Conservation (phyloP, 2,888 invertebrate genomes). For the Tenodera sinensis region DNA sequence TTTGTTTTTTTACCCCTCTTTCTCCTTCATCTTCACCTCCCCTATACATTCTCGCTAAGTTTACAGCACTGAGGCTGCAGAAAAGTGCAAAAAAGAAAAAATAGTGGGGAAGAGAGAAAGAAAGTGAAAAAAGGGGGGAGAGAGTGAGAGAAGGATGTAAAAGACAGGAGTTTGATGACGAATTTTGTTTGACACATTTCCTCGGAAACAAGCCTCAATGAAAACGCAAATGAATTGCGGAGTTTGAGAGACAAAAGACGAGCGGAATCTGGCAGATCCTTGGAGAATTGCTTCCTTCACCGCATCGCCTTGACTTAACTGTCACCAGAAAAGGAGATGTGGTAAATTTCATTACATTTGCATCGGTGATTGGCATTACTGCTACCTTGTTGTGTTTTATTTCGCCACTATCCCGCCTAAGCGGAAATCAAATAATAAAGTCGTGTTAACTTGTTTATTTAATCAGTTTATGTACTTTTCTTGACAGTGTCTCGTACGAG, state of each 20-base stretch:
- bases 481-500: background rate
- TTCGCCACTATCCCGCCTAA: background rate
- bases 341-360: constrained; percentile 29
- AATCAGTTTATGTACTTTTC: constrained; percentile 5
- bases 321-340: constrained; percentile 2
- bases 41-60: background rate
- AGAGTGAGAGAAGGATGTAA: background rate
- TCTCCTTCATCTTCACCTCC: background rate
- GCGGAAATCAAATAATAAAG: constrained; percentile 2
- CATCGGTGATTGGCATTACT: constrained; percentile 26
- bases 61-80: background rate
- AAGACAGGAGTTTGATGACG: constrained; percentile 6
- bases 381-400: background rate
- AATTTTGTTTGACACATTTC: constrained; percentile 27
- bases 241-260: background rate
- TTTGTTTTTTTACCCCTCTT: background rate
- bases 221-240: background rate
- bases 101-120: background rate
- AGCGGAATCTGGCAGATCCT: background rate
- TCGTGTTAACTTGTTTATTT: constrained; percentile 1
- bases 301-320: background rate
- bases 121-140: background rate
- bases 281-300: background rate
- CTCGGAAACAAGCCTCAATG: background rate
- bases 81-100: background rate